Percentiles rank a stretch among this genome's conserved stretches.
Evolutionary conservation across 2,888 invertebrate genomes (phyloP).

Genomic region (Drosophila glabriapex): DNA sequence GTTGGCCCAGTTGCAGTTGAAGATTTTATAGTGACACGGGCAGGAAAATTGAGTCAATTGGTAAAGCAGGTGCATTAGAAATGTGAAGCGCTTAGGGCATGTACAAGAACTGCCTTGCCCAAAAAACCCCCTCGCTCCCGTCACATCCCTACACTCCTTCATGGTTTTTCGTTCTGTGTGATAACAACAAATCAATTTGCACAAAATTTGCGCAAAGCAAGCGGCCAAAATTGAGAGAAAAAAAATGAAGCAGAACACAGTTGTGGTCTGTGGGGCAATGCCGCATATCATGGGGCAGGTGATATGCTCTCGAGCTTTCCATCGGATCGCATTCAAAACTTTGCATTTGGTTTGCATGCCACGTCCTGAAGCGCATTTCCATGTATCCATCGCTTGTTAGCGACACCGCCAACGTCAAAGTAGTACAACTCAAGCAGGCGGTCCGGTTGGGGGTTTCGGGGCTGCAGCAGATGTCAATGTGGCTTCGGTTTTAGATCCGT

Average conservation of each 20-base stretch:
- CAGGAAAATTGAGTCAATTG: constrained; percentile 77
- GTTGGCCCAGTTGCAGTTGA: constrained; percentile 74
- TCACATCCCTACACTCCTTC: neutral
- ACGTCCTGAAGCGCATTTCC: constrained; percentile 76
- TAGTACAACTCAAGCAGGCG: constrained; percentile 9
- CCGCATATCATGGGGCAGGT: constrained; percentile 37
- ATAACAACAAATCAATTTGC: constrained; percentile 82
- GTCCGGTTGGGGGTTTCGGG: neutral
- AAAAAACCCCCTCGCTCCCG: neutral
- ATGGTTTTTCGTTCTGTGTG: constrained; percentile 41
- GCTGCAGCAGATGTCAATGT: constrained; percentile 57
- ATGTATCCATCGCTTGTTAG: constrained; percentile 76
- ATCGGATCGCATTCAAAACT: constrained; percentile 48
- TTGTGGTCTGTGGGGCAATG: constrained; percentile 56
- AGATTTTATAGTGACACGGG: constrained; percentile 66
- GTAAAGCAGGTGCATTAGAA: constrained; percentile 74
- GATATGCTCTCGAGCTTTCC: constrained; percentile 21
- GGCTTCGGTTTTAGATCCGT: constrained; percentile 23
- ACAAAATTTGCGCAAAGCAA: constrained; percentile 76
- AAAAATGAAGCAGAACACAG: constrained; percentile 31
- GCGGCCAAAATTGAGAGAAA: constrained; percentile 3
- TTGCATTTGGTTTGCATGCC: constrained; percentile 80
- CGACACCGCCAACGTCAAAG: constrained; percentile 64
- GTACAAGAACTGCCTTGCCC: constrained; percentile 19
- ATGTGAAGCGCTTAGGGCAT: constrained; percentile 54